These are phyloP conservation scores for Argyresthia albistria DNA, from an alignment of 2,888 invertebrate genomes.

Conservation along the genomic window DNA sequence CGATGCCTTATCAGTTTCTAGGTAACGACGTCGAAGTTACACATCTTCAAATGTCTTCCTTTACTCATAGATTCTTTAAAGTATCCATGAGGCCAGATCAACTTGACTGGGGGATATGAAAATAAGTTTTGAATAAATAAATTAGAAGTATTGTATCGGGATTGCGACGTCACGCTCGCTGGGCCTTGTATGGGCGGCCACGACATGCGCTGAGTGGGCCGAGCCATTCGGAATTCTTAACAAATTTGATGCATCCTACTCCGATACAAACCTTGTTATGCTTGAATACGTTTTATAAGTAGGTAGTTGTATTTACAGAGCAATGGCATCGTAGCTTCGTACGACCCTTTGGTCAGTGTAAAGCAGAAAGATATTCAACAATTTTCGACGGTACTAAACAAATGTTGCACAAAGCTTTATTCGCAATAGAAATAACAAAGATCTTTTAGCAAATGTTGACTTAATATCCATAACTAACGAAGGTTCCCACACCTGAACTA, in stretches of 20 bases:
- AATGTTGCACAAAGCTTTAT: conserved; percentile 47
- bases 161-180: conserved; percentile 37
- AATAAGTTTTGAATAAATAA: conserved; percentile 37
- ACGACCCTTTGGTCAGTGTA: not conserved
- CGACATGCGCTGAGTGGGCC: conserved; percentile 37
- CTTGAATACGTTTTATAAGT: not conserved
- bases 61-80: not conserved
- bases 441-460: conserved; percentile 47
- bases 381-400: conserved; percentile 28
- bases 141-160: conserved; percentile 38
- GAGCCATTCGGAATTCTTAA: conserved; percentile 26
- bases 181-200: conserved; percentile 33
- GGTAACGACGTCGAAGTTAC: too few species aligned
- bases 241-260: conserved; percentile 12
- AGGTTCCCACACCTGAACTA: conserved; percentile 56
- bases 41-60: not conserved
- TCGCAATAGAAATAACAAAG: conserved; percentile 52
- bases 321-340: not conserved
- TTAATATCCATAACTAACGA: conserved; percentile 37
- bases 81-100: conserved; percentile 6
- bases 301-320: not conserved
- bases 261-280: not conserved
- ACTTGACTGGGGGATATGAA: conserved; percentile 18
- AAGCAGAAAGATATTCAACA: too few species aligned
- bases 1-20: too few species aligned